phyloP scores from a whole-genome alignment of 2,888 invertebrate genomes.

The Brachyptera putata region DNA sequence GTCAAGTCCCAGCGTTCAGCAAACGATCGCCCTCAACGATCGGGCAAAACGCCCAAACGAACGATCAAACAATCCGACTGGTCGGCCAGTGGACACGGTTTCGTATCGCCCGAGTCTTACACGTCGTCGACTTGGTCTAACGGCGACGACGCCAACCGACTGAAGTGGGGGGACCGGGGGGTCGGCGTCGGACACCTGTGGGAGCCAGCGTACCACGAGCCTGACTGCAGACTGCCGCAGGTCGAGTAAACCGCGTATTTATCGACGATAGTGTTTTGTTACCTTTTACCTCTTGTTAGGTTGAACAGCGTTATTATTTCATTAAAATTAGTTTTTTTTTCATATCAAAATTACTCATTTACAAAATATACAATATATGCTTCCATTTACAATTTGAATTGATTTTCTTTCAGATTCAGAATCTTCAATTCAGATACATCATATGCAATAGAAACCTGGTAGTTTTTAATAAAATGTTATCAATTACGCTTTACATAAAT shows the following conservation, averaged over 20 bases:
- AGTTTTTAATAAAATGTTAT: too few relatives aligned
- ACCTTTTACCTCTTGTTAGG: too few relatives aligned
- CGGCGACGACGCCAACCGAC: conserved; percentile 48
- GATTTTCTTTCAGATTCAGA: too few relatives aligned
- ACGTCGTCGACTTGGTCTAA: background rate
- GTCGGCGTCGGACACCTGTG: conserved; percentile 64
- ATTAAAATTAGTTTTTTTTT: too few relatives aligned
- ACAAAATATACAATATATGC: too few relatives aligned
- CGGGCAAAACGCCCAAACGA: background rate
- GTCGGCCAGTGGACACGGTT: conserved; percentile 10
- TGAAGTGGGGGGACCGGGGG: conserved; percentile 70
- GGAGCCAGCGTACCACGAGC: conserved; percentile 54
- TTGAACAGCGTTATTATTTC: too few relatives aligned
- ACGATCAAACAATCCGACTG: background rate
- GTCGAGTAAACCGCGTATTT: too few relatives aligned
- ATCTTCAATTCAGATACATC: too few relatives aligned
- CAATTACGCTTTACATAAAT: too few relatives aligned
- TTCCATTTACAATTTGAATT: background rate
- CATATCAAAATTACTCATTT: too few relatives aligned
- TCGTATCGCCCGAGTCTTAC: conserved; percentile 23
- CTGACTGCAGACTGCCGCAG: conserved; percentile 48
- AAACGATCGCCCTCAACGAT: background rate
- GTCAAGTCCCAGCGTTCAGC: background rate
- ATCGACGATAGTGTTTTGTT: too few relatives aligned
- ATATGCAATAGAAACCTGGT: too few relatives aligned